Conservation (phyloP, 2,888 invertebrate species). For the Himalopsyche anomala region DNA sequence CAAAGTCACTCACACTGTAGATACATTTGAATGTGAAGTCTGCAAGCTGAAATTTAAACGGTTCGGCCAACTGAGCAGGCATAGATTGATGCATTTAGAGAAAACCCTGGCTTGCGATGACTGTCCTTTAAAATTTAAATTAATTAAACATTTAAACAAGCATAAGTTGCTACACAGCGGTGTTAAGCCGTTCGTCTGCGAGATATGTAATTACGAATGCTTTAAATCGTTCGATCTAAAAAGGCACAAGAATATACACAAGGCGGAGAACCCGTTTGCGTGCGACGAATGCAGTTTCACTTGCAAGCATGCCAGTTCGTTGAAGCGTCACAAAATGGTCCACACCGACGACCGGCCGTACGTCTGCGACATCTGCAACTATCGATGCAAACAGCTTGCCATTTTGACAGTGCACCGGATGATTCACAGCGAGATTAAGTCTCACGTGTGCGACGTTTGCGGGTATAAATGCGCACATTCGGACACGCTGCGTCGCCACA, state of each 20-base stretch:
- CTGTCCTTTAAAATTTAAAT: neutral
- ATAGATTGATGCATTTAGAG: neutral
- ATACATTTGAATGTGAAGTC: neutral
- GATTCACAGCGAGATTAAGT: constrained; percentile 53
- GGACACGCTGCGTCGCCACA: constrained; percentile 55
- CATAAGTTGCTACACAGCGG: neutral
- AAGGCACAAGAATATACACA: neutral
- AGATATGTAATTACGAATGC: neutral
- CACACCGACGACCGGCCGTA: constrained; percentile 44
- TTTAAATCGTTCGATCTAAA: neutral
- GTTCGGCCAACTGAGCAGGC: neutral
- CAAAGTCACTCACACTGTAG: neutral
- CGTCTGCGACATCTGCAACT: neutral
- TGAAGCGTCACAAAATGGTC: constrained; percentile 44
- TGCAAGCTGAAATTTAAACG: neutral
- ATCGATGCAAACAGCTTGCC: neutral
- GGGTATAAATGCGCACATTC: constrained; percentile 53
- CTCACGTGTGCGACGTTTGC: constrained; percentile 58
- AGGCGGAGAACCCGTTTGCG: constrained; percentile 14
- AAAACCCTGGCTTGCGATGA: neutral
- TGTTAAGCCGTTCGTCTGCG: neutral
- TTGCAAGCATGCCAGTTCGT: neutral
- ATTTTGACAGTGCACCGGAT: neutral
- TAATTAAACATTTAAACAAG: neutral
- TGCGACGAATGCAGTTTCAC: constrained; percentile 29